Conservation (phyloP, 2,113 vertebrate genomes). For the Dromaius novaehollandiae region DNA sequence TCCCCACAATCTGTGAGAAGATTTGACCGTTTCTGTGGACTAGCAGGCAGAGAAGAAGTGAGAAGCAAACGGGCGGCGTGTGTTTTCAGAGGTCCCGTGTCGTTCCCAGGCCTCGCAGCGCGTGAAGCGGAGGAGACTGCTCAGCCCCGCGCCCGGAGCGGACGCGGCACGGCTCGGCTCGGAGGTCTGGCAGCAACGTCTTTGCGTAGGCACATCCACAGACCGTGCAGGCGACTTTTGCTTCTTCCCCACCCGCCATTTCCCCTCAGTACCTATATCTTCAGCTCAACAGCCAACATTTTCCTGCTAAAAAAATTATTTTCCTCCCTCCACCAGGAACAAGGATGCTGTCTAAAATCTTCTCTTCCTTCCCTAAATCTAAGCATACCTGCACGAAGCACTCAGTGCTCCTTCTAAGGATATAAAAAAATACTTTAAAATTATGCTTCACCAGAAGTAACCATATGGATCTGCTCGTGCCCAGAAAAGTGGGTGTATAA, state of each 20-base stretch:
- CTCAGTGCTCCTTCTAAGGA: neutral
- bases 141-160: neutral
- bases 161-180: neutral
- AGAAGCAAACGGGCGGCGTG: neutral
- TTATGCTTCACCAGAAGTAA: neutral
- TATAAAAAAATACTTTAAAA: neutral
- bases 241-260: neutral
- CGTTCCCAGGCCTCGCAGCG: neutral
- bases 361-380: neutral
- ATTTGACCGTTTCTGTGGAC: neutral
- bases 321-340: neutral
- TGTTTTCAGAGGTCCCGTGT: neutral
- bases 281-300: neutral
- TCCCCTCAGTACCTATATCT: neutral
- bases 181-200: neutral
- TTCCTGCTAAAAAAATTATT: neutral
- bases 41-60: neutral
- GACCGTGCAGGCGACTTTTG: neutral
- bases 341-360: neutral
- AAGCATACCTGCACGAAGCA: neutral
- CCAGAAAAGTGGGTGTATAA: neutral
- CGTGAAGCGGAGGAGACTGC: neutral
- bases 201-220: neutral
- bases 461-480: neutral
- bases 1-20: neutral